phyloP scores from a whole-genome alignment of 2,113 vertebrate species.

The Tiliqua scincoides region DNA sequence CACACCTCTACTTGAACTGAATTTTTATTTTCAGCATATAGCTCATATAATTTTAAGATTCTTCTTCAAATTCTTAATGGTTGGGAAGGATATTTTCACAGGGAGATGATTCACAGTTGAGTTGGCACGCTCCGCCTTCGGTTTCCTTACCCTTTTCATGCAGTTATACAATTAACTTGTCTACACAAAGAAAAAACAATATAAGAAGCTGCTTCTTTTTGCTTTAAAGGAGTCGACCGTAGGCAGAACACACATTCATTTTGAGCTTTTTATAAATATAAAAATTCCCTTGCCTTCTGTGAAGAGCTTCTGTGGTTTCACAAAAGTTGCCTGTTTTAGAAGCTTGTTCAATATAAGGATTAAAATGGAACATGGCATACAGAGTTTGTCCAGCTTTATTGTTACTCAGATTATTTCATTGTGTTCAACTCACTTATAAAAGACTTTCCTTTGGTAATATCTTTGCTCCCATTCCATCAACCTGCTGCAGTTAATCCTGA shows the following conservation, averaged over 20 bases:
- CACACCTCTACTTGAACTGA: neutral
- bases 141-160: conserved; percentile 21
- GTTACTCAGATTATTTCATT: neutral
- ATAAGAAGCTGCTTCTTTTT: fast-evolving
- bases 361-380: neutral
- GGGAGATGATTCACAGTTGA: conserved; percentile 25
- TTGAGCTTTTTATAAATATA: conserved; percentile 2
- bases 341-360: neutral
- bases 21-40: neutral
- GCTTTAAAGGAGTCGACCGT: conserved; percentile 4
- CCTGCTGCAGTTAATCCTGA: neutral
- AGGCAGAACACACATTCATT: neutral
- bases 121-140: neutral
- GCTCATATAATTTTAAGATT: neutral
- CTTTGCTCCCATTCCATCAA: neutral
- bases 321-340: neutral
- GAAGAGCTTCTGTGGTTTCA: neutral
- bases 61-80: neutral
- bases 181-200: conserved; percentile 7
- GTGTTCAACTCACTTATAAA: neutral
- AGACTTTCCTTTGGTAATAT: neutral
- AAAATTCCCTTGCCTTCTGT: neutral
- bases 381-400: neutral
- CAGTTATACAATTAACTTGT: neutral
- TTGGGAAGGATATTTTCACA: neutral